Evolutionary conservation across 1,140 invertebrate species (phyloP).

Genomic region (Meloidogyne floridensis): DNA sequence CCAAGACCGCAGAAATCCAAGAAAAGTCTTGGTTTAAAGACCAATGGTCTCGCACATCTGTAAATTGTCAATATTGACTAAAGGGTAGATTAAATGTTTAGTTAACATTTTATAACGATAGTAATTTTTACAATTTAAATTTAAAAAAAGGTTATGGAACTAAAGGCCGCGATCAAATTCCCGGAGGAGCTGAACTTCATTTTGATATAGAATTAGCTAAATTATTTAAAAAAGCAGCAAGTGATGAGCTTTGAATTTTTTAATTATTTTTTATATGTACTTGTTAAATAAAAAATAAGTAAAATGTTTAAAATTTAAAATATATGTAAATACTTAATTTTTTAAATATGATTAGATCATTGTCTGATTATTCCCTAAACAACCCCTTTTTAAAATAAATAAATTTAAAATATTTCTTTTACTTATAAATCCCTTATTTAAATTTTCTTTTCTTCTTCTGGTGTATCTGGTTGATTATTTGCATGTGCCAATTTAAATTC

Average conservation of each 20-base stretch:
- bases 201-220: constrained; percentile 65
- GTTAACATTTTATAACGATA: background rate
- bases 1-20: too few relatives aligned
- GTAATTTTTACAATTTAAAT: background rate
- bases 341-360: too few relatives aligned
- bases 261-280: background rate
- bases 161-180: constrained; percentile 47
- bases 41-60: too few relatives aligned
- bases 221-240: constrained; percentile 52
- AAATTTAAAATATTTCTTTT: too few relatives aligned
- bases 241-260: constrained; percentile 39
- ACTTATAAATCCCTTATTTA: background rate
- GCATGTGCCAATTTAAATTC: constrained; percentile 35
- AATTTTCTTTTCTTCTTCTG: constrained; percentile 24
- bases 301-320: too few relatives aligned
- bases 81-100: background rate
- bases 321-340: too few relatives aligned
- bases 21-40: too few relatives aligned
- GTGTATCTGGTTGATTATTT: constrained; percentile 38
- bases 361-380: too few relatives aligned
- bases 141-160: constrained; percentile 48
- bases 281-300: too few relatives aligned
- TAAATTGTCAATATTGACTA: constrained; percentile 8
- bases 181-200: constrained; percentile 59
- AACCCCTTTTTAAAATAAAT: background rate